Evolutionary conservation across 2,113 vertebrate species (phyloP), one percentile per base, ranked within the genome.

Genomic region (Pogona vitticeps): DNA sequence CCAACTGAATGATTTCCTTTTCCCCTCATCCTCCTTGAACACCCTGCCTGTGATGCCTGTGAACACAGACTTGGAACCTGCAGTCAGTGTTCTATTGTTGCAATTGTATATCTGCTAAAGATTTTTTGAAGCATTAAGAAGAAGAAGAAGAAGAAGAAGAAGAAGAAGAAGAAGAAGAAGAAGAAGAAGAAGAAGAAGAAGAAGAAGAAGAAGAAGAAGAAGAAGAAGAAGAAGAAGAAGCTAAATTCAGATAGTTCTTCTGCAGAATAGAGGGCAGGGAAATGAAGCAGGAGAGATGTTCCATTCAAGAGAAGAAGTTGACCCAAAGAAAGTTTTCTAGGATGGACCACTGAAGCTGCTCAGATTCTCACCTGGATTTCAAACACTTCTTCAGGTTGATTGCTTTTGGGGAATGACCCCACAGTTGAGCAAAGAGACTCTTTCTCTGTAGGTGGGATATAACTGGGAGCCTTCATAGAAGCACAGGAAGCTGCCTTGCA

Each of bases 111-210:
- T 17, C n/a, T n/a, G 63, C 28, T 28, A 58, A 82, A 72, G 46
- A 1, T 36, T 80, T 40, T 80, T 18, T 28, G 21, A 40, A 68
- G 28, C n/a, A n/a, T n/a, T n/a, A 83, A 42, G 9, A 84, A 76
- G n/a, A 20, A 84, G n/a, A 36, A 63, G 75, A 83, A 83, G 58
- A 31, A 46, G 63, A 83, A 42, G 9, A 84, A 76, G n/a, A 20
- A 84, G n/a, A 36, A 63, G 75, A 83, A 83, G 58, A 31, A 46
- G 63, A 83, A 42, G 9, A 84, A 76, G n/a, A 20, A 84, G n/a
- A 36, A 63, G 75, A 83, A 83, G 58, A 31, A 46, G 63, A 83
- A 42, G 9, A 84, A 76, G n/a, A 20, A 84, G n/a, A 36, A 63
- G 75, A 83, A 83, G 58, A 31, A 46, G 63, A 83, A 42, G 9